Base-by-base conservation (phyloP, 64 coral and sea anemone genomes). In the Acropora tenuis region DNA sequence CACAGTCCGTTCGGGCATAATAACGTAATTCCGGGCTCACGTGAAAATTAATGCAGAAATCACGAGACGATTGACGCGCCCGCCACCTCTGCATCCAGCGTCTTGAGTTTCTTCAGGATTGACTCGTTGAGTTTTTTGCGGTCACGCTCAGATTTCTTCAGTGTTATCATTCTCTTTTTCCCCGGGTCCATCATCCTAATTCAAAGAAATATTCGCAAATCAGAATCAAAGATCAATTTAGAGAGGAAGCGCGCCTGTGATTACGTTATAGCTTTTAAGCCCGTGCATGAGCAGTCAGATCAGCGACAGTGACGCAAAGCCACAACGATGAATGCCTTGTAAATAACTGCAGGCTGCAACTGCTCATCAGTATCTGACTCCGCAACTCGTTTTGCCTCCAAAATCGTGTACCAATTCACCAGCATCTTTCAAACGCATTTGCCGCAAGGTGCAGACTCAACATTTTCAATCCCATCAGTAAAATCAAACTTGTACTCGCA, bases 91-190 rank as follows among this genome's bases (percentile, higher is more conserved):
- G 92, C 95, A 60, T 97, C 91, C 59, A 97, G 81, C 12, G 95
- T 82, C 46, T 89, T 93, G 0, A 97, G 71, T 42, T 82, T 74
- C 52, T 95, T 94, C 44, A 99, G 90, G 7, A 95, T 99, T 55
- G 97, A 92, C 77, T 99, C 97, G 47, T 90, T 96, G 6, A 99
- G 55, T 75, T 99, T 99, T 78, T 96, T 99, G 74, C 88, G 93
- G 17, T 99, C 97, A 0, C 97, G 97, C 67, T 99, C 97, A 15
- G 82, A 86, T 87, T 99, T 99, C 41, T 91, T 90, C 41, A 96
- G 60, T 10, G 87, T 86, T 72, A 99, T 93, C 5, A 94, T 94
- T 76, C 71, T 88, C 47, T 93, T 99, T 76, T 94, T 96, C 72
- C 95, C 94, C 4, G 97, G 89, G 48, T 94, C 88, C 91, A 93